Conservation (phyloP, 2,113 vertebrate species). For the Hippocampus barbouri region DNA sequence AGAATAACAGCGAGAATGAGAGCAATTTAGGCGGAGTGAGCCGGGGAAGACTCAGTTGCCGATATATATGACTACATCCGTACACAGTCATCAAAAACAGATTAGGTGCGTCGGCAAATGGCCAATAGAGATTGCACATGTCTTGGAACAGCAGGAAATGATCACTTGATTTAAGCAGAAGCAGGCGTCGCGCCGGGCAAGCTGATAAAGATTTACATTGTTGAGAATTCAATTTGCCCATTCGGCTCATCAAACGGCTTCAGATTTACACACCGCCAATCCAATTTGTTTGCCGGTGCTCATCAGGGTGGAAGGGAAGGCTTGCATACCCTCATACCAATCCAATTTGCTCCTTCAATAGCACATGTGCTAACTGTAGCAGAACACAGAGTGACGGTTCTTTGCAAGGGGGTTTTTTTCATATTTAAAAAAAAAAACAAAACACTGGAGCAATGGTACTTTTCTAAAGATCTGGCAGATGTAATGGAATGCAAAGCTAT, state of each 20-base stretch:
- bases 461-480: not conserved
- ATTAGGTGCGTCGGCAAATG: slow-evolving; percentile 71
- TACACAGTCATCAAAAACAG: slow-evolving; percentile 75
- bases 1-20: slow-evolving; percentile 25
- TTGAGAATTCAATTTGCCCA: slow-evolving; percentile 86
- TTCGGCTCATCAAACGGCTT: slow-evolving; percentile 68
- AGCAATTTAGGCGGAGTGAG: slow-evolving; percentile 16
- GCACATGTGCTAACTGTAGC: slow-evolving; percentile 59
- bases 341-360: slow-evolving; percentile 86
- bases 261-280: slow-evolving; percentile 74
- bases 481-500: not conserved
- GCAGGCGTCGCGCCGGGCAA: slow-evolving; percentile 43
- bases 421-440: not conserved
- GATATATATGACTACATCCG: slow-evolving; percentile 72
- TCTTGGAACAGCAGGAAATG: slow-evolving; percentile 72
- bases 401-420: not conserved
- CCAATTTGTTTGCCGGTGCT: slow-evolving; percentile 80
- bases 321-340: slow-evolving; percentile 68
- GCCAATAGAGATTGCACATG: slow-evolving; percentile 69
- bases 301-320: slow-evolving; percentile 52
- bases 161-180: slow-evolving; percentile 76
- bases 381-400: slow-evolving; percentile 40
- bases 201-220: slow-evolving; percentile 82
- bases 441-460: not conserved
- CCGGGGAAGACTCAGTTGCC: slow-evolving; percentile 47